phyloP scores from a whole-genome alignment of 2,113 vertebrate species.

The Chaetodon trifascialis region DNA sequence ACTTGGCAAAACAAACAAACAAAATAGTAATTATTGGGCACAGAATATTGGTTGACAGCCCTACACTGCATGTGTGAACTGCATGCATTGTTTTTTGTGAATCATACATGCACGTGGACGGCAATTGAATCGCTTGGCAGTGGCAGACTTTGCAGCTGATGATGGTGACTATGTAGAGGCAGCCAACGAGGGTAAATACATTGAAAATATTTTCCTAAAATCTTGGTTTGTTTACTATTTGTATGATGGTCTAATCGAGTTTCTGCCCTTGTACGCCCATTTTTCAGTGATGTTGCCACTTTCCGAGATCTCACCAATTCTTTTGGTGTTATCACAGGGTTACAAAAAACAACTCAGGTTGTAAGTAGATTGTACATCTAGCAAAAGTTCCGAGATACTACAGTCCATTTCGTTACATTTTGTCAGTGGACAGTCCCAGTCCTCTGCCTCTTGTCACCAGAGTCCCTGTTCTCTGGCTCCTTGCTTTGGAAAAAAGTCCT shows the following conservation, averaged over 20 bases:
- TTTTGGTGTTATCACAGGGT: neutral
- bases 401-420: neutral
- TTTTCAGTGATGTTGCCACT: neutral
- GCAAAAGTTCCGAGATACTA: neutral
- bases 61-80: too few species aligned
- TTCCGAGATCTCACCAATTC: neutral
- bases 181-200: neutral
- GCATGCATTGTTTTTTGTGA: too few species aligned
- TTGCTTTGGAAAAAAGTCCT: neutral
- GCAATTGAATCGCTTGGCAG: neutral
- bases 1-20: too few species aligned
- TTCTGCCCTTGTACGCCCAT: neutral
- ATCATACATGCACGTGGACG: neutral
- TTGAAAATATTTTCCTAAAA: neutral
- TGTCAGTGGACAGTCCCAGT: neutral
- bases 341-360: too few species aligned
- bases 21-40: too few species aligned
- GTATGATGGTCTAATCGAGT: neutral
- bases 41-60: too few species aligned
- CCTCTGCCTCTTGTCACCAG: neutral
- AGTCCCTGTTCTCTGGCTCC: neutral
- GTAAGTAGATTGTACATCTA: neutral
- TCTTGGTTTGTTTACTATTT: neutral
- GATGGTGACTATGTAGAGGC: neutral
- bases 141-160: neutral